Conservation (phyloP, 2,888 invertebrate species). For the Oxytorus armatus region DNA sequence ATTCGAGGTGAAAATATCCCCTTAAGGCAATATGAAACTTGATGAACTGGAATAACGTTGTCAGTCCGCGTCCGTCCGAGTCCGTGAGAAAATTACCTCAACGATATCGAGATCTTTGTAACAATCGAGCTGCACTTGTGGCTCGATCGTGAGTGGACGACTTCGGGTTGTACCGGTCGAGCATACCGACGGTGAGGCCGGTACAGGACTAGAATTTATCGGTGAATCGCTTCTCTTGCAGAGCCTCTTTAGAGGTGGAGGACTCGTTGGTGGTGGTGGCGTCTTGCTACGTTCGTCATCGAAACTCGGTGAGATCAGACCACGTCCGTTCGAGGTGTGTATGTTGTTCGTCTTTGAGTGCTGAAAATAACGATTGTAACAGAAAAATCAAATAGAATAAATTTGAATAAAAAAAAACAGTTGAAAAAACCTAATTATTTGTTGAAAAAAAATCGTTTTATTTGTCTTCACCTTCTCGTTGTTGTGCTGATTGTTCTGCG, state of each 20-base stretch:
- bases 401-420: neutral
- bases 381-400: constrained; percentile 17
- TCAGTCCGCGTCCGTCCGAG: too few species aligned
- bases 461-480: constrained; percentile 80
- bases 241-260: constrained; percentile 84
- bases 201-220: constrained; percentile 83
- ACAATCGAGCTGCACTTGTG: constrained; percentile 84
- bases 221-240: constrained; percentile 84
- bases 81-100: constrained; percentile 76
- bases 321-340: constrained; percentile 83
- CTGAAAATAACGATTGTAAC: constrained; percentile 69
- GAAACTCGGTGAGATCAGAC: constrained; percentile 82
- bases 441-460: neutral
- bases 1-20: too few species aligned
- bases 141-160: constrained; percentile 82
- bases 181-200: constrained; percentile 76
- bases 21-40: neutral
- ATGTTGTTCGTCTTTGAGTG: constrained; percentile 82
- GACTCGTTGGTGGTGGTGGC: constrained; percentile 82
- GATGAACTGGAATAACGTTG: too few species aligned
- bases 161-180: constrained; percentile 79
- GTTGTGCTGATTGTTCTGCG: constrained; percentile 83
- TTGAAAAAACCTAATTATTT: constrained; percentile 8
- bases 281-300: constrained; percentile 83
- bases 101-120: constrained; percentile 84